A percentile compares a stretch with the other conserved stretches of the same genome.
Evolutionary conservation across 2,888 invertebrate genomes (phyloP).

Genomic region (Phragmatobia fuliginosa): DNA sequence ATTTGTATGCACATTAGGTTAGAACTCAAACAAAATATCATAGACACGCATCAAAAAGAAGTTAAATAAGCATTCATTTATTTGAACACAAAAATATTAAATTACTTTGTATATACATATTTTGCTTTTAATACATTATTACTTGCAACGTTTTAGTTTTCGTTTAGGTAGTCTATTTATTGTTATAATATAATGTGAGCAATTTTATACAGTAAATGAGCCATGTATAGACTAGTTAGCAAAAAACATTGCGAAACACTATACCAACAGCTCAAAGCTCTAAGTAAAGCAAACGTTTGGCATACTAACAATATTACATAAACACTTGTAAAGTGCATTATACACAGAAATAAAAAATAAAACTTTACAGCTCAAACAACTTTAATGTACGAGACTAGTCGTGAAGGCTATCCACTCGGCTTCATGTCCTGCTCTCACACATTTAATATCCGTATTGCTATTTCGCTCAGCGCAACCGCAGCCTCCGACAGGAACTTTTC

Average conservation of each 20-base stretch:
- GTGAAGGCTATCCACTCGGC: conserved; percentile 76
- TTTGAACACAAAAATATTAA: too few species aligned
- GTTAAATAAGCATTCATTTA: background rate
- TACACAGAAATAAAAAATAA: conserved; percentile 54
- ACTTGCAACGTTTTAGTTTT: background rate
- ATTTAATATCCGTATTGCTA: conserved; percentile 24
- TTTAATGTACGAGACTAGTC: conserved; percentile 59
- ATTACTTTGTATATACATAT: background rate
- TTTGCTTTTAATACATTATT: background rate
- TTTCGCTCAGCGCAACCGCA: conserved; percentile 58
- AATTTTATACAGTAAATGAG: background rate
- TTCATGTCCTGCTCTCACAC: conserved; percentile 55
- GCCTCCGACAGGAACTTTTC: conserved; percentile 72
- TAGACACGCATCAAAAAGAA: background rate
- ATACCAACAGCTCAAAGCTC: background rate
- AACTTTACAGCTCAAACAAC: conserved; percentile 60
- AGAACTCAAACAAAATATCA: background rate
- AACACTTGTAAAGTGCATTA: conserved; percentile 46
- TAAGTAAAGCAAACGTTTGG: conserved; percentile 13
- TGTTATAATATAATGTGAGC: background rate
- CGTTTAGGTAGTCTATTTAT: background rate
- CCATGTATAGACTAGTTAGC: background rate
- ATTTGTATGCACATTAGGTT: background rate
- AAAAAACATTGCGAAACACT: conserved; percentile 16
- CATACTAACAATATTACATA: conserved; percentile 44